Base-by-base conservation (phyloP, 2,797 vertebrate species). In the Chelon auratus region DNA sequence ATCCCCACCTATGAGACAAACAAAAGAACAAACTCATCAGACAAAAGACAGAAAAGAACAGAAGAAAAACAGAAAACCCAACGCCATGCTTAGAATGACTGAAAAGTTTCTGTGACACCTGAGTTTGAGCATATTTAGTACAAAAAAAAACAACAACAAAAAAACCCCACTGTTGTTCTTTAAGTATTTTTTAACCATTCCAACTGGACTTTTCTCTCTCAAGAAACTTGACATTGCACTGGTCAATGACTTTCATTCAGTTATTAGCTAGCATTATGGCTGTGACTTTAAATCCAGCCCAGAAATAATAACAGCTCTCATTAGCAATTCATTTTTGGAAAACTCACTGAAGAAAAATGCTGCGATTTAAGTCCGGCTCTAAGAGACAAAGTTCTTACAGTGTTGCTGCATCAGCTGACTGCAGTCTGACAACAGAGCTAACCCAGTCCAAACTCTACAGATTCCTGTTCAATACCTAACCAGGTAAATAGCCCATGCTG, bases 1-100 rank as follows among this genome's bases (percentile, higher is more conserved):
- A 91, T 92, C 92, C 92, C 89, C 90, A 94, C 93, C 92, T 93
- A 92, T 78, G 89, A 90, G 89, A 91, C 92, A 93, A 93, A 92
- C 86, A 92, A 92, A 92, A 84, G 7, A 91, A 80, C 80, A 93
- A 84, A 88, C 83, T 61, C 77, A 92, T 89, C 87, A 91, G 78
- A 88, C 83, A 89, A 60, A 87, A 61, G 60, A 88, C 76, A 82
- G 51, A 87, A 85, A 68, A 86, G 50, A 82, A 81, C 2, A 75
- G 22, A 80, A 53, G 81, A 80, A 65, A 72, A 69, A 81, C 55
- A 72, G 17, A 81, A 76, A 81, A 73, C 50, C 68, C 69, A 81
- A 78, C 75, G 20, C 36, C 80, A 81, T 66, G 72, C 79, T 51
- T 1, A 30, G 40, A 5, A 12, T 22, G 3, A 13, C 0, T 12